These are phyloP conservation scores for Drosophila murphyi DNA, from an alignment of 1,140 invertebrate species.

Conservation along the genomic window DNA sequence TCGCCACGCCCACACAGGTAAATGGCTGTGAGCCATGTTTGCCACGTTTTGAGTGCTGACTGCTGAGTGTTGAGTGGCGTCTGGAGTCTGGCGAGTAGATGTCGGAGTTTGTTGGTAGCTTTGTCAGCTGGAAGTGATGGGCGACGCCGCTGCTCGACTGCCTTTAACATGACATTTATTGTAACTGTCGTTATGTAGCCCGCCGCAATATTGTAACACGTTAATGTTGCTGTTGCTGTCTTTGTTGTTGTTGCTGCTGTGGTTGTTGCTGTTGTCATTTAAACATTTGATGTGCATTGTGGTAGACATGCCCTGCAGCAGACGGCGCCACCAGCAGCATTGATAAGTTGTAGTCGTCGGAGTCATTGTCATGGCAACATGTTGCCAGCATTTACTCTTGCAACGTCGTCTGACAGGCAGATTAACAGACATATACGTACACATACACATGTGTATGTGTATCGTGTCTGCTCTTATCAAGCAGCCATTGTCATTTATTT, in stretches of 20 bases:
- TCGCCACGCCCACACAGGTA: conserved; percentile 51
- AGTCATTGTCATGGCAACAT: conserved; percentile 81
- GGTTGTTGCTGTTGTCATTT: conserved; percentile 74
- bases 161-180: conserved; percentile 82
- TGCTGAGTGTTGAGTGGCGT: conserved; percentile 35
- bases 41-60: conserved; percentile 14
- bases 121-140: conserved; percentile 64
- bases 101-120: conserved; percentile 29
- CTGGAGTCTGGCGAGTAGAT: conserved; percentile 20
- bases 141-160: conserved; percentile 61
- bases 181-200: conserved; percentile 60
- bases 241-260: conserved; percentile 31
- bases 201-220: conserved; percentile 48
- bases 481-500: conserved; percentile 73
- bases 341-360: conserved; percentile 40
- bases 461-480: conserved; percentile 41
- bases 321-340: conserved; percentile 59
- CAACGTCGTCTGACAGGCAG: conserved; percentile 33
- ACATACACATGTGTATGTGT: neutral
- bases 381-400: conserved; percentile 60
- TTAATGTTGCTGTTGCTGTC: conserved; percentile 32
- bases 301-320: conserved; percentile 52
- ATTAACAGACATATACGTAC: conserved; percentile 35
- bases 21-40: conserved; percentile 64
- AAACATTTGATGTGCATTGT: conserved; percentile 79